These are phyloP conservation scores for Scalopus aquaticus DNA, from an alignment of 2,113 vertebrate genomes.

Conservation along the genomic window DNA sequence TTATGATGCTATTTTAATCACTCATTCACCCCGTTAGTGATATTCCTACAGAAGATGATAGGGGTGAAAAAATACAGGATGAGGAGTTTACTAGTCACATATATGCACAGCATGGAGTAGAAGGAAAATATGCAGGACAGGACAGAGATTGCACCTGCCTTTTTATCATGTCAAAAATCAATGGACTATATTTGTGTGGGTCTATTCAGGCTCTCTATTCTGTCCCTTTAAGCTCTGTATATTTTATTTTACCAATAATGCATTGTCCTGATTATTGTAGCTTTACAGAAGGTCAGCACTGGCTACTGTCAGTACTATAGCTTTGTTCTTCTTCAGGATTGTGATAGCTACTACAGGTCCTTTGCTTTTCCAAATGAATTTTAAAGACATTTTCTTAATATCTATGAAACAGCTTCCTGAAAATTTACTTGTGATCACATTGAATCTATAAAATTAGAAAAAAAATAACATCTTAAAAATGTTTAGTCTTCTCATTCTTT, in stretches of 20 bases:
- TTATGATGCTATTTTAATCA: background rate
- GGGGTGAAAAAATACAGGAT: background rate
- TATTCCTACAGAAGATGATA: background rate
- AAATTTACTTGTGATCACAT: background rate
- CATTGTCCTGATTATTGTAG: background rate
- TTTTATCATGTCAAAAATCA: background rate
- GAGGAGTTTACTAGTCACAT: background rate
- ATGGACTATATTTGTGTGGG: background rate
- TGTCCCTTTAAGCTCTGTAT: background rate
- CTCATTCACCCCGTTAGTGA: background rate
- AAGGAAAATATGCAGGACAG: background rate
- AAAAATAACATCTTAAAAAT: background rate
- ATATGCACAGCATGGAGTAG: background rate
- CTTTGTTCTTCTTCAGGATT: background rate
- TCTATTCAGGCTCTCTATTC: background rate
- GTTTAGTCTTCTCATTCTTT: background rate
- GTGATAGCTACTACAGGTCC: background rate
- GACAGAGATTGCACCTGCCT: background rate
- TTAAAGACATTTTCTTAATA: background rate
- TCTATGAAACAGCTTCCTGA: background rate
- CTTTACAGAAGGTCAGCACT: background rate
- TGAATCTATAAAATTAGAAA: background rate
- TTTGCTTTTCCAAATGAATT: background rate
- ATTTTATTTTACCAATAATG: background rate
- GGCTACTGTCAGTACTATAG: background rate